Percentiles rank a stretch among this genome's conserved stretches.
phyloP scores from a whole-genome alignment of 64 coral and sea anemone species.

The Platygyra sinensis region DNA sequence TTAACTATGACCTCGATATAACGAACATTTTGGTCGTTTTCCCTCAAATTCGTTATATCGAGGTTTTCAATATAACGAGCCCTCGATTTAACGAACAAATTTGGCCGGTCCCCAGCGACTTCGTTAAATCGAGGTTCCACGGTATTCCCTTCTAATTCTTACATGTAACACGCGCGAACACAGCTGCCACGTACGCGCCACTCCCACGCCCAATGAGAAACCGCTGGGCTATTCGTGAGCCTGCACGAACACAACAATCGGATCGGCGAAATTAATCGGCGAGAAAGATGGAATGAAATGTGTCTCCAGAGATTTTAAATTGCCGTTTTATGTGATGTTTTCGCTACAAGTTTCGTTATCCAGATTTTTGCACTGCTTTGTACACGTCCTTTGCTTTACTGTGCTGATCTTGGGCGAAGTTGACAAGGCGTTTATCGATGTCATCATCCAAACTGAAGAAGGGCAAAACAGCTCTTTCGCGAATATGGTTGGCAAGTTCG shows the following conservation, averaged over 20 bases:
- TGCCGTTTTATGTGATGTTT: neutral
- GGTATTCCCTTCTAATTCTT: no score
- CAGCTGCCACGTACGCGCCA: neutral
- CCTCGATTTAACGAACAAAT: no score
- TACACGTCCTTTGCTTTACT: slow-evolving; percentile 30
- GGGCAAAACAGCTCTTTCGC: slow-evolving; percentile 23
- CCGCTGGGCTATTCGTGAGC: slow-evolving; percentile 4
- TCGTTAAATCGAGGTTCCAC: no score
- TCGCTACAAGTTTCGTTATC: slow-evolving; percentile 30
- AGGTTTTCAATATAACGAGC: no score
- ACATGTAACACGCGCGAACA: neutral
- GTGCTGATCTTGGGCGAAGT: slow-evolving; percentile 23
- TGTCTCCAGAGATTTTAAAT: no score
- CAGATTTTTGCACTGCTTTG: slow-evolving; percentile 2
- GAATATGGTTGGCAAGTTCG: slow-evolving; percentile 21
- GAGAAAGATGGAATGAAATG: neutral
- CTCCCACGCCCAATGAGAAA: neutral
- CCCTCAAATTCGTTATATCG: no score
- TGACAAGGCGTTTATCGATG: slow-evolving; percentile 39
- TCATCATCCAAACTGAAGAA: slow-evolving; percentile 29
- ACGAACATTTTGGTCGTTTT: no score
- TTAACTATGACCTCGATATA: no score
- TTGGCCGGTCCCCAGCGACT: no score
- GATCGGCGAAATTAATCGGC: neutral
- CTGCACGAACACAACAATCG: neutral